phyloP scores from a whole-genome alignment of 2,888 invertebrate species.

The Watsonalla cultraria region DNA sequence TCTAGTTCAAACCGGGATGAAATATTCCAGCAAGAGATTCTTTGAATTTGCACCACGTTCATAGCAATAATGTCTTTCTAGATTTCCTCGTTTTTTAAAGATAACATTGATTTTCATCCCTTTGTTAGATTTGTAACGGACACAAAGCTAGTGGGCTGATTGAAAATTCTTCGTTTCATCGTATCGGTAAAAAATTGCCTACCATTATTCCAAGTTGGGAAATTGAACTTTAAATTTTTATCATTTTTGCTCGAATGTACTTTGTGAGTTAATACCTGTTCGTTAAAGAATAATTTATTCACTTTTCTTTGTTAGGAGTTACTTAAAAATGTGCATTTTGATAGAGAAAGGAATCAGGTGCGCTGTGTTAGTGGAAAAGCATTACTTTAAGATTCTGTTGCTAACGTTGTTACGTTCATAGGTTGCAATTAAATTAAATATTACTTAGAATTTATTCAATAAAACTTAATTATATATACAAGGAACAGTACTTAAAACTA shows the following conservation, averaged over 20 bases:
- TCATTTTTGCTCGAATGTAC: background rate
- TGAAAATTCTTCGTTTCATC: slow-evolving; percentile 37
- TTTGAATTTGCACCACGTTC: slow-evolving; percentile 35
- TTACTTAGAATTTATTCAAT: too few species aligned
- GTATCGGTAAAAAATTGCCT: slow-evolving; percentile 13
- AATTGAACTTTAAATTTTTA: background rate
- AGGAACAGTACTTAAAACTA: too few species aligned
- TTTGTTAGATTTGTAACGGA: slow-evolving; percentile 27
- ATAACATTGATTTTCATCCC: slow-evolving; percentile 40
- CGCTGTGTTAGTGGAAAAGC: too few species aligned
- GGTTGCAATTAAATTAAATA: too few species aligned
- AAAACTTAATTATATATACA: too few species aligned
- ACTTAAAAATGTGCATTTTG: slow-evolving; percentile 1
- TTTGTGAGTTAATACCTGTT: background rate
- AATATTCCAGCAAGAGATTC: slow-evolving; percentile 10
- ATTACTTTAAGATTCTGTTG: too few species aligned
- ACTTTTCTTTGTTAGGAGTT: background rate
- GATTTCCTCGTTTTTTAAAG: slow-evolving; percentile 15
- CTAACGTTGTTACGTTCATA: too few species aligned
- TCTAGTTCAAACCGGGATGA: too few species aligned
- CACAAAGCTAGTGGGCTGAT: slow-evolving; percentile 35
- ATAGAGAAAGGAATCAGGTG: too few species aligned
- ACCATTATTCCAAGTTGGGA: background rate
- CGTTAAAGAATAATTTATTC: background rate
- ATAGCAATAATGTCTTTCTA: slow-evolving; percentile 18